Evolutionary conservation across 2,113 vertebrate genomes (phyloP).

Genomic region (Hoplias malabaricus): DNA sequence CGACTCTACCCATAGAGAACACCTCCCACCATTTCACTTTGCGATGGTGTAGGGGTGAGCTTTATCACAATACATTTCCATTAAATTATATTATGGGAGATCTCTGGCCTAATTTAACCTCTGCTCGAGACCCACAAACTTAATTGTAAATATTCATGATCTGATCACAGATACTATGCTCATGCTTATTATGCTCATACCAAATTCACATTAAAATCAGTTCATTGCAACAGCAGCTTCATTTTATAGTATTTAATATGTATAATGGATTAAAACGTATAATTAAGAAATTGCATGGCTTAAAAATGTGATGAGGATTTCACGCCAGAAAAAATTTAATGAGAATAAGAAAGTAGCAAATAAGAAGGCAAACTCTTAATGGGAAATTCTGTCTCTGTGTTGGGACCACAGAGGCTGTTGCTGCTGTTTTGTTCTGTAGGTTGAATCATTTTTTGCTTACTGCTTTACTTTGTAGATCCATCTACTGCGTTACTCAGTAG

Average conservation of each 20-base stretch:
- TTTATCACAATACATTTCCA: no score
- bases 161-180: not conserved
- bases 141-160: not conserved
- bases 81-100: not conserved
- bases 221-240: not conserved
- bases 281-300: not conserved
- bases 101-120: not conserved
- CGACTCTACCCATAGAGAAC: no score
- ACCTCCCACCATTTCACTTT: no score
- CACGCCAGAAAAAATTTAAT: not conserved
- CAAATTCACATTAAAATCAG: not conserved
- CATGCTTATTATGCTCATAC: not conserved
- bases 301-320: not conserved
- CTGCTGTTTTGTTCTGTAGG: not conserved
- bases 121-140: not conserved
- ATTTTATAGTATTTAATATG: not conserved
- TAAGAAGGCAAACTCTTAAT: not conserved
- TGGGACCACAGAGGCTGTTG: not conserved
- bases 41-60: no score
- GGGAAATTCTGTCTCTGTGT: not conserved
- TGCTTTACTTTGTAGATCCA: not conserved
- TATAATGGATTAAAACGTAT: not conserved
- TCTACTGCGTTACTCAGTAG: not conserved
- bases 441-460: not conserved
- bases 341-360: not conserved